These are phyloP conservation scores for Carabus problematicus DNA, from an alignment of 2,888 invertebrate species.

Conservation along the genomic window DNA sequence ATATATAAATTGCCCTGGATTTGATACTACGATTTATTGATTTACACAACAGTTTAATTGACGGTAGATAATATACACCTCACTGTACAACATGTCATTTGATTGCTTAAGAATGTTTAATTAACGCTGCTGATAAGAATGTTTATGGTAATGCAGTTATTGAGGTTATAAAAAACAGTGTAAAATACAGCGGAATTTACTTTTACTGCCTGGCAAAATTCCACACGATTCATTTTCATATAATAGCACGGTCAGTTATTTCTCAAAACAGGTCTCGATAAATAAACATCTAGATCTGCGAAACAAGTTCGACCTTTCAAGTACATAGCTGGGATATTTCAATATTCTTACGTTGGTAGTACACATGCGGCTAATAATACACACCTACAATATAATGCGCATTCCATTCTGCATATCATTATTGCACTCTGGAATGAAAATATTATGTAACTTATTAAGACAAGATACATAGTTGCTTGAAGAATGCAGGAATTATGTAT, in stretches of 20 bases:
- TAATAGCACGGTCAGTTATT: no score
- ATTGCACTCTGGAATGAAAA: slow-evolving; percentile 8
- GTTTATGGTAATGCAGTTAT: no score
- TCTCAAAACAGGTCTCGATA: background rate
- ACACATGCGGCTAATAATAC: slow-evolving; percentile 20
- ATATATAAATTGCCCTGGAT: no score
- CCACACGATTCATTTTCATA: background rate
- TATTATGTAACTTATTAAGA: slow-evolving; percentile 11
- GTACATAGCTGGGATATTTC: slow-evolving; percentile 18
- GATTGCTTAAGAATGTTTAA: no score
- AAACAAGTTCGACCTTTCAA: slow-evolving; percentile 22
- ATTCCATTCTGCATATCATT: slow-evolving; percentile 18
- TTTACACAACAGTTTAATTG: no score
- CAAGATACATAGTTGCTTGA: background rate
- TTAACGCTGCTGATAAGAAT: no score
- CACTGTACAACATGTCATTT: no score
- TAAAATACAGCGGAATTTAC: no score
- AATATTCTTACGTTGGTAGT: slow-evolving; percentile 5
- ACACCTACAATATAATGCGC: slow-evolving; percentile 14
- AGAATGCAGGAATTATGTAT: background rate
- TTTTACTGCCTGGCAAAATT: no score
- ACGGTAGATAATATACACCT: no score
- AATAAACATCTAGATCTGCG: background rate
- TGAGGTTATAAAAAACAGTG: no score
- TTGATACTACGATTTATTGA: no score